Evolutionary conservation across 2,888 invertebrate species (phyloP).

Genomic region (Cetonia aurata): DNA sequence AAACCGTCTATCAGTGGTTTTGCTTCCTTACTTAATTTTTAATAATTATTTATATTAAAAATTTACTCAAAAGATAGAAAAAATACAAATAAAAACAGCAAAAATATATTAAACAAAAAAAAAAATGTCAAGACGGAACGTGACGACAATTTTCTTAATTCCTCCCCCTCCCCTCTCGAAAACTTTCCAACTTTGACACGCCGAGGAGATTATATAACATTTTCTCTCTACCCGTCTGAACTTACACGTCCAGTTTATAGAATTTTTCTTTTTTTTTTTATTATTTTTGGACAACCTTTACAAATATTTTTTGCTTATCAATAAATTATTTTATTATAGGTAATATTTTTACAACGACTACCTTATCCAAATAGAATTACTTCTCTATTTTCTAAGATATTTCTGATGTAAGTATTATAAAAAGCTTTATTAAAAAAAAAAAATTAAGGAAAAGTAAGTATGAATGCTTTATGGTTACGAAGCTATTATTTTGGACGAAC

Average conservation of each 20-base stretch:
- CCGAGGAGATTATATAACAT: too few relatives aligned
- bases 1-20: slow-evolving; percentile 60
- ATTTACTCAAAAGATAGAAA: too few relatives aligned
- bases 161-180: too few relatives aligned
- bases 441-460: neutral
- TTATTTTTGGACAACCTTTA: slow-evolving; percentile 51
- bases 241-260: slow-evolving; percentile 47
- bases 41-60: slow-evolving; percentile 46
- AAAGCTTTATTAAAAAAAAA: too few relatives aligned
- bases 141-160: too few relatives aligned
- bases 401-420: neutral
- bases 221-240: too few relatives aligned
- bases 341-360: slow-evolving; percentile 30
- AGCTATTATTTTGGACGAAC: too few relatives aligned
- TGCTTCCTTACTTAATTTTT: slow-evolving; percentile 52
- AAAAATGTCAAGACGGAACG: too few relatives aligned
- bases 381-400: neutral
- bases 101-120: too few relatives aligned
- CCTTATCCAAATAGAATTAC: slow-evolving; percentile 10
- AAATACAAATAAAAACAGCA: too few relatives aligned
- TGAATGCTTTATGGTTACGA: too few relatives aligned
- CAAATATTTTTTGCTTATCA: slow-evolving; percentile 40
- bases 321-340: slow-evolving; percentile 51
- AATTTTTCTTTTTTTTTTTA: slow-evolving; percentile 48
- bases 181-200: too few relatives aligned